These are phyloP conservation scores for Eulemur coronatus DNA, from an alignment of 2,797 vertebrate species.

Conservation along the genomic window DNA sequence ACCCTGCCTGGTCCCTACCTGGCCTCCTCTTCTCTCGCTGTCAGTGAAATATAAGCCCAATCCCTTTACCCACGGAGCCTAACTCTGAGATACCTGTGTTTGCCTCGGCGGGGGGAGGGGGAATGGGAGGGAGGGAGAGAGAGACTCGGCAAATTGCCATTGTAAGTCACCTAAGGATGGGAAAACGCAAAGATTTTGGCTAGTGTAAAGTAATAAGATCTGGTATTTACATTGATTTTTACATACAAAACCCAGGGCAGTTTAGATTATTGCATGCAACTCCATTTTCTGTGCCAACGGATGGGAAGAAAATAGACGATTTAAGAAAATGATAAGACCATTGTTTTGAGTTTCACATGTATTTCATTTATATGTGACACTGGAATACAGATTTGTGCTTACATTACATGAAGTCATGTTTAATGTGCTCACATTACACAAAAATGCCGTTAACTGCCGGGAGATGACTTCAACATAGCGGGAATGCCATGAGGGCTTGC, in stretches of 20 bases:
- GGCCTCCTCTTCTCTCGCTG: background rate
- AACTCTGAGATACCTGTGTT: background rate
- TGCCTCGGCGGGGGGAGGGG: background rate
- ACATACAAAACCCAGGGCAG: background rate
- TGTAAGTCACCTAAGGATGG: background rate
- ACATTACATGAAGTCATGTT: background rate
- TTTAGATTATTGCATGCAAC: background rate
- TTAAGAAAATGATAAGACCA: background rate
- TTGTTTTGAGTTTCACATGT: background rate
- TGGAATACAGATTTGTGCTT: background rate
- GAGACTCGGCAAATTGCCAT: background rate
- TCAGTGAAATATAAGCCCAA: background rate
- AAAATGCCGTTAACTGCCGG: background rate
- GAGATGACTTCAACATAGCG: fast-evolving
- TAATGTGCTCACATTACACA: background rate
- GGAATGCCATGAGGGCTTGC: fast-evolving
- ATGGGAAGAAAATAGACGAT: background rate
- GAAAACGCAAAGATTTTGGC: background rate
- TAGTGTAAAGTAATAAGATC: background rate
- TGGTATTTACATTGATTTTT: background rate
- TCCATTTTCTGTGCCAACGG: background rate
- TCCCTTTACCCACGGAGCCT: fast-evolving
- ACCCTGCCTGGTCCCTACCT: background rate
- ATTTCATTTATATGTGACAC: background rate
- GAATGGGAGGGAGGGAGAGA: too few relatives aligned